phyloP scores from a whole-genome alignment of 2,113 vertebrate species.

The Mungos mungo region DNA sequence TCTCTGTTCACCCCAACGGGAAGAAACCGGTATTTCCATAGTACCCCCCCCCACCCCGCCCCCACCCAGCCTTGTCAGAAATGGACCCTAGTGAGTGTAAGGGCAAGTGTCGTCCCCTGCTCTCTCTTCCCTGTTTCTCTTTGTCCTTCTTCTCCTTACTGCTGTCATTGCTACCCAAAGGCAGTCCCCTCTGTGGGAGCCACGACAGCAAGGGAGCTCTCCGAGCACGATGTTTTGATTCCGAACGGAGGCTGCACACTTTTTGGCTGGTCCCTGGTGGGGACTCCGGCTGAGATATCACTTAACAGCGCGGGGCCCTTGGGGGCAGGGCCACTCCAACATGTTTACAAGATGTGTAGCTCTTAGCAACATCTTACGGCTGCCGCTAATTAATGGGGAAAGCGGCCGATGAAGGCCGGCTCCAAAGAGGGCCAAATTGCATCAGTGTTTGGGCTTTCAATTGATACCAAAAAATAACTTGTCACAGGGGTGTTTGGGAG shows the following conservation, averaged over 20 bases:
- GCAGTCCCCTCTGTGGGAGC: neutral
- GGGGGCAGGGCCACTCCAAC: constrained; percentile 41
- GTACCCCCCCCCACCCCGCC: too few species aligned
- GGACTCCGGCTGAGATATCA: constrained; percentile 46
- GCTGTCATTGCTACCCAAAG: neutral
- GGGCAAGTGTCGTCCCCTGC: neutral
- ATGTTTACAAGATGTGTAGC: constrained; percentile 78
- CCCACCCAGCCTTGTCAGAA: neutral
- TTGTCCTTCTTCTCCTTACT: neutral
- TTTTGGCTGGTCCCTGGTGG: neutral
- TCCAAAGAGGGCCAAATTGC: constrained; percentile 62
- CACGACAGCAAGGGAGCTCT: neutral
- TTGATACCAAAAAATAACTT: constrained; percentile 64
- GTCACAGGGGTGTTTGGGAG: constrained; percentile 22
- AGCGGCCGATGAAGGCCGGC: neutral
- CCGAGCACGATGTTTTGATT: neutral
- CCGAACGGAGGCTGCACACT: neutral
- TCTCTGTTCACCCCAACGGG: neutral
- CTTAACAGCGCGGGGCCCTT: neutral
- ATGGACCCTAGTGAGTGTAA: neutral
- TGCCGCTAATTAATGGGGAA: constrained; percentile 51
- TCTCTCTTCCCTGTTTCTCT: neutral
- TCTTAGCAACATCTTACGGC: constrained; percentile 72
- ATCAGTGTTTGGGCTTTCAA: constrained; percentile 70
- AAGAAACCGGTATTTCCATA: neutral